Evolutionary conservation across 2,888 invertebrate genomes (phyloP).

Genomic region (Esperia sulphurella): DNA sequence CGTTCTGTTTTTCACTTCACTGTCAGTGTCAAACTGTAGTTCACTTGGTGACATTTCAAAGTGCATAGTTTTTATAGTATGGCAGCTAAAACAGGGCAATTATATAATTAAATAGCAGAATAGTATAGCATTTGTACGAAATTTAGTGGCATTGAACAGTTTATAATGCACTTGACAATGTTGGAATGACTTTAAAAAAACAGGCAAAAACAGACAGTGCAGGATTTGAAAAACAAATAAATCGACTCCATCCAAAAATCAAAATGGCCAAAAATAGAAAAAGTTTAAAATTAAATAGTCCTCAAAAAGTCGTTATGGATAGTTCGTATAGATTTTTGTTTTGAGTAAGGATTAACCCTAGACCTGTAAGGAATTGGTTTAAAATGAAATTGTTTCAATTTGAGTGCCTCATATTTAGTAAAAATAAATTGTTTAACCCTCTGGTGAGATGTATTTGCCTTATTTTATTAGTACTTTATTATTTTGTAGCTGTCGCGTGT

Average conservation of each 20-base stretch:
- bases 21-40: too few relatives aligned
- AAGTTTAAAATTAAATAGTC: conserved; percentile 18
- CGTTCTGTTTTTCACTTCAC: too few relatives aligned
- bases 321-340: conserved; percentile 18
- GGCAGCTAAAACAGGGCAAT: conserved; percentile 21
- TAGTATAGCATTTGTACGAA: conserved; percentile 7
- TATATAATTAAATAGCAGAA: conserved; percentile 2
- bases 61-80: conserved; percentile 3
- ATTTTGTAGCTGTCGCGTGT: conserved; percentile 46
- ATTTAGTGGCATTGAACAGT: neutral
- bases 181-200: neutral
- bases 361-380: conserved; percentile 31
- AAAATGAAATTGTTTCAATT: conserved; percentile 56
- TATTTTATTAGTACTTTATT: conserved; percentile 68
- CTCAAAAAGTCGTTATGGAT: conserved; percentile 10
- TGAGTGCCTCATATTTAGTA: conserved; percentile 66
- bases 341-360: conserved; percentile 25
- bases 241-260: conserved; percentile 49
- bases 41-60: neutral
- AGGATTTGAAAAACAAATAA: conserved; percentile 19
- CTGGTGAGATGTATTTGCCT: conserved; percentile 69
- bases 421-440: conserved; percentile 67
- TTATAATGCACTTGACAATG: neutral
- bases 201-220: conserved; percentile 8
- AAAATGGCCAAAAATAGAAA: conserved; percentile 31